A percentile compares a stretch with the other conserved stretches of the same genome.
Evolutionary conservation across 2,797 vertebrate genomes (phyloP).

Genomic region (Hypotaenidia okinawae): DNA sequence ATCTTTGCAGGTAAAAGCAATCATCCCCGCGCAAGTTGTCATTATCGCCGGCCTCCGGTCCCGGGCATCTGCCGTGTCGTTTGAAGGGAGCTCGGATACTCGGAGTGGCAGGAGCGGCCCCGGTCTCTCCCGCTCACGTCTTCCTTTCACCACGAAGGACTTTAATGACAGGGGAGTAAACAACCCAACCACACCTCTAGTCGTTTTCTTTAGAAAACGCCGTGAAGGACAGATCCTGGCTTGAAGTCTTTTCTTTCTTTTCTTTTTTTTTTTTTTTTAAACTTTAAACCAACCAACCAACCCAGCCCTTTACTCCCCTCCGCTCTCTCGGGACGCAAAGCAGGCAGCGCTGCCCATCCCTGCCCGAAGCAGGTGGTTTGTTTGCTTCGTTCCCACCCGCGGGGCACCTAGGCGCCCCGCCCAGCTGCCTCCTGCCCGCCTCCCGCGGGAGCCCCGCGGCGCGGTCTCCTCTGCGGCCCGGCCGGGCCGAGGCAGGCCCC

Average conservation of each 20-base stretch:
- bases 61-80: background rate
- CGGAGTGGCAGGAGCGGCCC: rapidly evolving
- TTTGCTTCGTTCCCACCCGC: background rate
- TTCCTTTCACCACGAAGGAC: background rate
- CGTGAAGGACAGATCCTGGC: background rate
- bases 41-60: background rate
- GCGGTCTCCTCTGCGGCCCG: background rate
- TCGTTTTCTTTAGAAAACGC: background rate
- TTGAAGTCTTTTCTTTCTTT: background rate
- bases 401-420: background rate
- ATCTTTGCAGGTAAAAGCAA: background rate
- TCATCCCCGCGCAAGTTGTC: background rate
- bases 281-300: background rate
- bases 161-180: background rate
- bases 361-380: background rate
- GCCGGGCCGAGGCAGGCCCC: background rate
- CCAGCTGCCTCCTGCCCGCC: background rate
- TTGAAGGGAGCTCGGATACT: background rate
- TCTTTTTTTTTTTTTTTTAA: background rate
- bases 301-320: too few species aligned
- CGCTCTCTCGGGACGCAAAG: rapidly evolving
- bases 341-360: background rate
- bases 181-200: background rate
- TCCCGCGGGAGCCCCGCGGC: background rate
- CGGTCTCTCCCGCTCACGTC: background rate